Evolutionary conservation across 1,140 invertebrate genomes (phyloP), one percentile per base, ranked within the genome.

Genomic region (Philotrypesis tridentata): DNA sequence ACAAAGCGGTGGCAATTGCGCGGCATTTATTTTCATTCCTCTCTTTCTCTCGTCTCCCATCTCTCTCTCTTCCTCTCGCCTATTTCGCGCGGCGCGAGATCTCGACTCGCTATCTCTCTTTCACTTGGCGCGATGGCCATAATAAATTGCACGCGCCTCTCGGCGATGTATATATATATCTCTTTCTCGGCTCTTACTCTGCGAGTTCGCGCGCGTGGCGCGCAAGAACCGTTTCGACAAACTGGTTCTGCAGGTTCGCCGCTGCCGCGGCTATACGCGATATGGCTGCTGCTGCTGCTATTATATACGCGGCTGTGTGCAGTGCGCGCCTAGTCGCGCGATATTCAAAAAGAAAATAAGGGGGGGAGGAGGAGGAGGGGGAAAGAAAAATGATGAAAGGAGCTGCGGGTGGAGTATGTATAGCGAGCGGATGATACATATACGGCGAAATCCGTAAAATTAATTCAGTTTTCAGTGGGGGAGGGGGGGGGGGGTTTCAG

Each of bases 181-280:
- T 76, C 33, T 48, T 43, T 79, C 63, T 70, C 75, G 9, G 33
- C 43, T 48, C 17, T 61, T 17, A 11, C 60, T 21, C n/a, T n/a
- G n/a, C n/a, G 33, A 8, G 17, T 7, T 2, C 12, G 75, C 29
- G 21, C 68, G 33, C 76, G 60, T 31, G 63, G 80, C 83, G 79
- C 81, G 77, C 79, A 85, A 85, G 83, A 85, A 85, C 82, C 83
- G 77, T 80, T 80, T 72, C 29, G 79, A 67, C 61, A 74, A 74
- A 80, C 70, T 80, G 72, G 72, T 73, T 74, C 70, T 31, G 33
- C 31, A 27, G 31, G 48, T 29, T 25, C 25, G 61, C 61, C 7
- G 23, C n/a, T n/a, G n/a, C n/a, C n/a, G n/a, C n/a, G n/a, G n/a
- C n/a, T n/a, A n/a, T n/a, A n/a, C n/a, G n/a, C n/a, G n/a, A n/a